Evolutionary conservation across 2,797 vertebrate species (phyloP), one percentile per base, ranked within the genome.

Genomic region (Scolopax bukidnonensis): DNA sequence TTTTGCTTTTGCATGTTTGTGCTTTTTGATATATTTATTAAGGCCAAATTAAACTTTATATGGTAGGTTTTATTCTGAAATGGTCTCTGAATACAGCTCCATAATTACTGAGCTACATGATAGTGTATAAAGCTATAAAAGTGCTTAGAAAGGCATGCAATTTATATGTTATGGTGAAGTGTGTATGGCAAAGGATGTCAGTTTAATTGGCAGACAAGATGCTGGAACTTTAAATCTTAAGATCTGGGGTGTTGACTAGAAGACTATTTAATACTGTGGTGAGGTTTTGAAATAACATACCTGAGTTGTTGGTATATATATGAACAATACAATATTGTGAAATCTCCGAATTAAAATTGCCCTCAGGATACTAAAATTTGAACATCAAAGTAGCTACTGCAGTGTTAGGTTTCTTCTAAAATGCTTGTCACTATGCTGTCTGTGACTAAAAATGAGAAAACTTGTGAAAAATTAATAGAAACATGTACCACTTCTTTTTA

Each of bases 151-250:
- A 97, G 96, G 97, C 90, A 97, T 95, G 89, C 64, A 97, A 97
- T 98, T 98, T 97, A 78, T 97, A 93, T 96, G 94, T 97, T 96
- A 93, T 76, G 94, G 86, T 53, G 79, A 97, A 94, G 87, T 97
- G 73, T 96, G 87, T 97, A 96, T 96, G 95, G 96, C 94, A 96
- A 96, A 97, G 85, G 84, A 96, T 97, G 96, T 97, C 96, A 94
- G 96, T 98, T 97, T 98, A 97, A 97, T 97, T 97, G 96, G 96
- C 67, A 97, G 87, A 90, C 96, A 97, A 89, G 96, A 93, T 96
- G 88, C 84, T 96, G 91, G 90, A 92, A 80, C 86, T 91, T 97
- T 98, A 97, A 98, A 98, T 98, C 97, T 97, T 96, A 93, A 84
- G 87, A 95, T 43, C 76, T 90, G 47, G 68, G 36, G 25, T 87